Base-by-base conservation (phyloP, 2,797 vertebrate species). In the Carapus acus region DNA sequence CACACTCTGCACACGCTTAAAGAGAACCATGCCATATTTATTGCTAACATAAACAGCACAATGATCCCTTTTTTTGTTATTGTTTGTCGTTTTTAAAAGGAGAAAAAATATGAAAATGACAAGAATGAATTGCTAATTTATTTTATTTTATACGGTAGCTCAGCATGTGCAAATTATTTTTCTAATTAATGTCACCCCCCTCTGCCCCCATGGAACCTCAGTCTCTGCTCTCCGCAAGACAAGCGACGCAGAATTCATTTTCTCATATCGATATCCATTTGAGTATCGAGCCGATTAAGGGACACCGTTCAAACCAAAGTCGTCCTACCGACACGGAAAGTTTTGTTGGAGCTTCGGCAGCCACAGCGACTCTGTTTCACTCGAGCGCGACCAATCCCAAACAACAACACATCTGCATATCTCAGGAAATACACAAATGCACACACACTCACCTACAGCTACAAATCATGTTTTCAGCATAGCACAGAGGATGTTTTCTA, bases 91-190 rank as follows among this genome's bases (percentile, higher is more conserved):
- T 72, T 80, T 60, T n/a, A n/a, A 54, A 75, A 71, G 51, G 58
- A 38, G 57, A 69, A 65, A 40, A 12, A 4, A 27, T 27, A n/a
- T 27, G 24, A 27, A 27, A 27, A 27, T 27, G 24, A 33, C 33
- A 21, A 50, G 37, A 27, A 27, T 4, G 24, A 27, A 27, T 27
- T 45, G 67, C 69, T 87, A 77, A 87, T 87, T 89, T 89, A 87
- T 83, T 86, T 86, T 67, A 78, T 87, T 87, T 87, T 88, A 50
- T 89, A 86, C 65, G 69, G 78, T 54, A 73, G 83, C 67, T 74
- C 75, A 78, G 77, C 73, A 69, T 83, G 84, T 81, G 72, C 58
- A 85, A 68, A 76, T 82, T 83, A 80, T 85, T 87, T 88, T 88
- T 85, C 63, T 84, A 82, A 82, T 82, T 80, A 13, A 71, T 76